Base-by-base conservation (phyloP, 1,140 invertebrate genomes). In the Drosophila ercepeae region DNA sequence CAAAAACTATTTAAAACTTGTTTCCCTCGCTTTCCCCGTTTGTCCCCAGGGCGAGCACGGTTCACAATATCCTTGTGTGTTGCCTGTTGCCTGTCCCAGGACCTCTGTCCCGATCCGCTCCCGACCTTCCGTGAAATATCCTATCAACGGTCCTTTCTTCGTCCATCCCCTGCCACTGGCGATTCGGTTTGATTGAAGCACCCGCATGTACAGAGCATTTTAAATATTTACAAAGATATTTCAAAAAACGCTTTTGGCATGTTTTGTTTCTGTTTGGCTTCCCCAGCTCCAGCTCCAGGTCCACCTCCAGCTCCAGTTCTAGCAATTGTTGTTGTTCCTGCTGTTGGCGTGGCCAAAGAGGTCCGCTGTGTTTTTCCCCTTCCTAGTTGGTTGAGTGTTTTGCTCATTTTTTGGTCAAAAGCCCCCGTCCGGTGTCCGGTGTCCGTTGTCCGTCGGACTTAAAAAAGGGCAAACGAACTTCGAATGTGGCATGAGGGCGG, bases 191-290 rank as follows among this genome's bases (percentile, higher is more conserved):
- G 76, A 88, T 86, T 86, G 82, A 88, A 86, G 82, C 75, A 82
- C 82, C 82, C 83, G 82, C 82, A 88, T 88, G 78, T 89, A 75
- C 78, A 53, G 77, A 86, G 73, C 77, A 83, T 89, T 88, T 88
- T 88, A 88, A 88, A 88, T 88, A 88, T 88, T 88, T 88, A 88
- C 83, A 88, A 88, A 89, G 82, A 88, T 86, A 88, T 88, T 88
- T 88, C 82, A 88, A 88, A 88, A 88, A 88, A 88, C 83, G 82
- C 82, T 88, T 58, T 71, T 67, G 82, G 77, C 82, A 88, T 88
- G 81, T 81, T 88, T 81, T 88, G 61, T 68, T 53, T 50, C 72
- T 71, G 45, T 71, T 59, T 36, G 27, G 16, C 25, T 25, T 14
- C n/a, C 7, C 11, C 29, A 7, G 9, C 32, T 5, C 3, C 34